A percentile compares a stretch with the other conserved stretches of the same genome.
Conservation (phyloP, 2,888 invertebrate species). For the Leptopterna dolabrata region DNA sequence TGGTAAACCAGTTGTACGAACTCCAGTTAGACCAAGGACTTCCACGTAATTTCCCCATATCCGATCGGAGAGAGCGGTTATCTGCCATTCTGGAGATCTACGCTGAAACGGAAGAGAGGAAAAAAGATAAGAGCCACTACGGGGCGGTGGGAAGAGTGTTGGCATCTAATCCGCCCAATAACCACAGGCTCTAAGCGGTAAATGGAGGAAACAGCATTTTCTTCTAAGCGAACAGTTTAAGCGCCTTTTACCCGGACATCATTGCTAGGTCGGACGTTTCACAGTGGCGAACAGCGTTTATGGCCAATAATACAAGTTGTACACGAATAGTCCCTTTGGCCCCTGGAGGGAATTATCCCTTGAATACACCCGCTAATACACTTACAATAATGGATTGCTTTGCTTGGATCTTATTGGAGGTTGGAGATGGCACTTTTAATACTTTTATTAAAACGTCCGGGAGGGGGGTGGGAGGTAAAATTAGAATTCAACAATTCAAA, state of each 20-base stretch:
- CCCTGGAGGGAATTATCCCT: background rate
- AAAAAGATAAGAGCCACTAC: background rate
- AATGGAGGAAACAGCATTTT: conserved; percentile 9
- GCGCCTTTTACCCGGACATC: background rate
- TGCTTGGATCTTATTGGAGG: too few relatives aligned
- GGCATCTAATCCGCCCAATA: conserved; percentile 10
- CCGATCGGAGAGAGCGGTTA: background rate
- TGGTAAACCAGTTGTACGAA: background rate
- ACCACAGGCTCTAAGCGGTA: background rate
- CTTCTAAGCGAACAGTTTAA: conserved; percentile 6
- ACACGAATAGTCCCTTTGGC: background rate
- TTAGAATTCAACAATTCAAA: too few relatives aligned
- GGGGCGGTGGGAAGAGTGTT: background rate
- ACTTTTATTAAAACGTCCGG: too few relatives aligned
- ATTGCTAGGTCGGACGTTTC: background rate
- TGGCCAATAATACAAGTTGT: background rate
- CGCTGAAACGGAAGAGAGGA: background rate
- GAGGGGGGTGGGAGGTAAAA: too few relatives aligned
- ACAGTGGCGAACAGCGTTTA: background rate
- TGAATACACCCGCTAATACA: background rate
- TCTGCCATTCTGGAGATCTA: background rate
- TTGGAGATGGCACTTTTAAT: too few relatives aligned
- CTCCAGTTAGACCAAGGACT: background rate
- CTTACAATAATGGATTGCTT: background rate
- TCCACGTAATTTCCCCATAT: background rate